These are phyloP conservation scores for Drosophila lowei DNA, from an alignment of 1,140 invertebrate species.

Conservation along the genomic window DNA sequence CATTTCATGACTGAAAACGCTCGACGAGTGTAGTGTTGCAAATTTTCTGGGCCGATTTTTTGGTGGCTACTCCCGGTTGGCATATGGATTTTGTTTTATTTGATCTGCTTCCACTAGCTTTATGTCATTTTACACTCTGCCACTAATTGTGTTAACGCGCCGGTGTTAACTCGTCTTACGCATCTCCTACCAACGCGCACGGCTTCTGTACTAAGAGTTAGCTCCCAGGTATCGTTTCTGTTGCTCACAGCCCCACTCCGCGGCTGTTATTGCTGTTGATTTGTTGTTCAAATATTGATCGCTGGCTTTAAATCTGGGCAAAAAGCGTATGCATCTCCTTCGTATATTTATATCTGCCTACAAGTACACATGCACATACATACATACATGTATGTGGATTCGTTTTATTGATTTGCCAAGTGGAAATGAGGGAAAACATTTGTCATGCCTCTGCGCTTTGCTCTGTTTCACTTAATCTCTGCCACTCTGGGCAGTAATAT, in stretches of 20 bases:
- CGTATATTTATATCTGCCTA: neutral
- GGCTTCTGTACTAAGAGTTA: slow-evolving; percentile 31
- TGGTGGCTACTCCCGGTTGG: slow-evolving; percentile 44
- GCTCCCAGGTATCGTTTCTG: slow-evolving; percentile 49
- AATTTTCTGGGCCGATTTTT: slow-evolving; percentile 68
- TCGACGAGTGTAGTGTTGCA: slow-evolving; percentile 68
- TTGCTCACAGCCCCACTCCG: neutral
- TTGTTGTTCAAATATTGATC: slow-evolving; percentile 74
- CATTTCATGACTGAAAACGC: slow-evolving; percentile 73
- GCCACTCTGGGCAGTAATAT: slow-evolving; percentile 34
- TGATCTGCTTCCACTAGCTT: slow-evolving; percentile 47
- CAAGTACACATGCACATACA: neutral
- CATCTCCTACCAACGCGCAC: slow-evolving; percentile 31
- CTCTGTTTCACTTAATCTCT: slow-evolving; percentile 40
- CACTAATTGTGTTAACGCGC: slow-evolving; percentile 77
- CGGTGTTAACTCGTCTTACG: slow-evolving; percentile 75
- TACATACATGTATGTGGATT: slow-evolving; percentile 33
- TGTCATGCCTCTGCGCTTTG: slow-evolving; percentile 27
- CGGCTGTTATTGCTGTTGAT: slow-evolving; percentile 61
- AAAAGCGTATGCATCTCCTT: slow-evolving; percentile 50
- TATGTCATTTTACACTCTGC: slow-evolving; percentile 70
- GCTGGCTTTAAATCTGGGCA: slow-evolving; percentile 68
- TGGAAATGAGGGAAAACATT: slow-evolving; percentile 54
- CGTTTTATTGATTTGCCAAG: slow-evolving; percentile 67
- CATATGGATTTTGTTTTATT: slow-evolving; percentile 52